phyloP scores from a whole-genome alignment of 2,888 invertebrate genomes.

The Physocephala rufipes region DNA sequence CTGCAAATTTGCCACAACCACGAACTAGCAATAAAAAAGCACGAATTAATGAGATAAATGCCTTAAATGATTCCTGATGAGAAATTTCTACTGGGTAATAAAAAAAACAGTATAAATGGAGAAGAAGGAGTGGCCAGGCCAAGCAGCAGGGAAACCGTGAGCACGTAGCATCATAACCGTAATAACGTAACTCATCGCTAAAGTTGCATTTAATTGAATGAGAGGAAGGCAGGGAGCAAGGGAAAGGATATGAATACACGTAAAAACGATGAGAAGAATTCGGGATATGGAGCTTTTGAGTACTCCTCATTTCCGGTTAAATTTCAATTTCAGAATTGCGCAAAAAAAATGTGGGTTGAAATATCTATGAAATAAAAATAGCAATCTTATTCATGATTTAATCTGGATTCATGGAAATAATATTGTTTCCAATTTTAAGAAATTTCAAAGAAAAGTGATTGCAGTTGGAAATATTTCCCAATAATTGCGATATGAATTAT shows the following conservation, averaged over 20 bases:
- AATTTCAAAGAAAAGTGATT: too few species aligned
- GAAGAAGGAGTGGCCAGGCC: neutral
- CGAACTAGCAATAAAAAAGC: too few species aligned
- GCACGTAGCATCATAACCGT: conserved; percentile 27
- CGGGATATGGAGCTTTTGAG: neutral
- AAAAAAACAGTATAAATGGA: neutral
- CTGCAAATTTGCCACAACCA: conserved; percentile 5
- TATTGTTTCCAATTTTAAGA: too few species aligned
- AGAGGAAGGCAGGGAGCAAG: neutral
- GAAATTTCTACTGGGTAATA: neutral
- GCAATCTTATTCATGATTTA: too few species aligned
- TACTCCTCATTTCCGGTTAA: conserved; percentile 4
- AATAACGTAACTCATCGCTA: conserved; percentile 18
- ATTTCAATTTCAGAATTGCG: conserved; percentile 5
- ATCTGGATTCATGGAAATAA: too few species aligned
- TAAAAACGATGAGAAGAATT: neutral
- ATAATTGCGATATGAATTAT: too few species aligned
- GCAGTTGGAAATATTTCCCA: too few species aligned
- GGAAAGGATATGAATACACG: neutral
- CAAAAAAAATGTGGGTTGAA: too few species aligned
- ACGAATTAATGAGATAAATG: too few species aligned
- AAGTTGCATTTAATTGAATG: conserved; percentile 13
- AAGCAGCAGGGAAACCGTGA: conserved; percentile 14
- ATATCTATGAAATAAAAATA: too few species aligned
- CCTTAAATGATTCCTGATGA: neutral